Evolutionary conservation across 2,797 vertebrate species (phyloP).

Genomic region (Poeciliopsis infans): DNA sequence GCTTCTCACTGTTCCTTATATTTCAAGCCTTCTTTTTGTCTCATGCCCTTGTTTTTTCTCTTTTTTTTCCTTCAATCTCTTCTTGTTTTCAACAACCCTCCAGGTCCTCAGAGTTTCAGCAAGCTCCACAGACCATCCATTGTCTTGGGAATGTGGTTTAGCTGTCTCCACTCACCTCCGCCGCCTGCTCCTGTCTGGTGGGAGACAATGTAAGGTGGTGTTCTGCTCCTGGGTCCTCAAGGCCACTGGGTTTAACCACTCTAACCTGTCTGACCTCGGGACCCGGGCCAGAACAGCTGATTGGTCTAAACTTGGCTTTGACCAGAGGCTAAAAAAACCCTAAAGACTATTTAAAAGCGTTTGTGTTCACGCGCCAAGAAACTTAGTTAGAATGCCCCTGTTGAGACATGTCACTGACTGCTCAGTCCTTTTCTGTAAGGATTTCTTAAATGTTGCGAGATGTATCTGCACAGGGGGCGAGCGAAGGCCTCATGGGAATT

Average conservation of each 20-base stretch:
- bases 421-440: background rate
- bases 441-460: background rate
- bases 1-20: slow-evolving; percentile 17
- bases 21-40: slow-evolving; percentile 14
- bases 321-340: slow-evolving; percentile 13
- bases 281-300: slow-evolving; percentile 36
- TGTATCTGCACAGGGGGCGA: background rate
- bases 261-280: slow-evolving; percentile 35
- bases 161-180: slow-evolving; percentile 54
- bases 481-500: slow-evolving; percentile 20
- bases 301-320: slow-evolving; percentile 36
- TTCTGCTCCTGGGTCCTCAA: slow-evolving; percentile 66
- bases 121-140: slow-evolving; percentile 78
- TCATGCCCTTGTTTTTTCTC: slow-evolving; percentile 18
- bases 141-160: slow-evolving; percentile 78
- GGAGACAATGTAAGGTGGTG: slow-evolving; percentile 64
- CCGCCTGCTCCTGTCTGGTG: slow-evolving; percentile 55
- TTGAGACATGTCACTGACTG: background rate
- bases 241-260: slow-evolving; percentile 64
- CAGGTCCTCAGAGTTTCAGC: slow-evolving; percentile 59
- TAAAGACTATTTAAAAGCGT: slow-evolving; percentile 15
- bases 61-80: background rate
- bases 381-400: background rate
- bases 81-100: slow-evolving; percentile 49
- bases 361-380: slow-evolving; percentile 8